These are phyloP conservation scores for Riparia riparia DNA, from an alignment of 2,113 vertebrate species.

Conservation along the genomic window DNA sequence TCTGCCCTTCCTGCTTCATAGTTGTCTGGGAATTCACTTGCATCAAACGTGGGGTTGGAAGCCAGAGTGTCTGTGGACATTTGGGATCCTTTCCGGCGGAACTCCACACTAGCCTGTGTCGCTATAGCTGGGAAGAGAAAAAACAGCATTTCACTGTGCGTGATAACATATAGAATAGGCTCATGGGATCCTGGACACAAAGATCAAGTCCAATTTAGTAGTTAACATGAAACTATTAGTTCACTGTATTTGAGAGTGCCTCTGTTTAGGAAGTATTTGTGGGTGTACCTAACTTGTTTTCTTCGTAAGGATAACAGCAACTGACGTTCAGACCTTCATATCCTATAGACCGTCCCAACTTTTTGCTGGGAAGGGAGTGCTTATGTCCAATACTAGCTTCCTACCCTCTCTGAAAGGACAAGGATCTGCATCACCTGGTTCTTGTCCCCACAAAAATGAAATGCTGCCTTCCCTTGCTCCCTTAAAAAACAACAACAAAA, in stretches of 20 bases:
- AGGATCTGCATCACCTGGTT: neutral
- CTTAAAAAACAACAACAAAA: neutral
- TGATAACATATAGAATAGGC: slow-evolving; percentile 59
- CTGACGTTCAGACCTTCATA: slow-evolving; percentile 14
- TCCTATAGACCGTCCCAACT: neutral
- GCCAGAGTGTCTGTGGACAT: slow-evolving; percentile 95
- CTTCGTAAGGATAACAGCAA: slow-evolving; percentile 13
- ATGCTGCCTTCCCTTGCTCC: neutral
- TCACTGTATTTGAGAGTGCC: slow-evolving; percentile 66
- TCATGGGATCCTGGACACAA: slow-evolving; percentile 92
- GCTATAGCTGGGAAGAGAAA: slow-evolving; percentile 87
- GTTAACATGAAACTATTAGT: slow-evolving; percentile 70
- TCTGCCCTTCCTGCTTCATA: slow-evolving; percentile 95
- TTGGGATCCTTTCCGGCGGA: slow-evolving; percentile 93
- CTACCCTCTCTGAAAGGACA: neutral
- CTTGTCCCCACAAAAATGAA: neutral
- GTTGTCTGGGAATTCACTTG: slow-evolving; percentile 93
- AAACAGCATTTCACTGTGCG: slow-evolving; percentile 57
- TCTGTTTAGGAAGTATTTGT: slow-evolving; percentile 68
- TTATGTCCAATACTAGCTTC: neutral
- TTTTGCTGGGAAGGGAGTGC: neutral
- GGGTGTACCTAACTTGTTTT: slow-evolving; percentile 48
- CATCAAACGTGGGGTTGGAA: slow-evolving; percentile 91
- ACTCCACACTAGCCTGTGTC: slow-evolving; percentile 89
- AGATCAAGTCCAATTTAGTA: slow-evolving; percentile 85